Conservation (phyloP, 2,797 vertebrate genomes). For the Rhinella marina region DNA sequence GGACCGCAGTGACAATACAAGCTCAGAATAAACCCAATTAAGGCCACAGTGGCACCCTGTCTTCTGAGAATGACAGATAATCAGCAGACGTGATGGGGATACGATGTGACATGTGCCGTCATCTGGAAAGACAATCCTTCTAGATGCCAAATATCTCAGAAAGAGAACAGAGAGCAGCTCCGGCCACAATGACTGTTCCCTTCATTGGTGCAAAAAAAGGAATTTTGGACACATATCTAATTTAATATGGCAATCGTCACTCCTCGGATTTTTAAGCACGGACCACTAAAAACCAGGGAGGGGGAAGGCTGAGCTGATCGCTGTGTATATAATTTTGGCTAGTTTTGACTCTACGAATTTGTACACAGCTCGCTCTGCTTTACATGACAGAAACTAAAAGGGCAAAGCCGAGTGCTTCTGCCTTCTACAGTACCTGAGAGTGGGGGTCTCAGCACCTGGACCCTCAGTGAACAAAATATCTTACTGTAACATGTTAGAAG, state of each 20-base stretch:
- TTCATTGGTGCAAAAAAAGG: neutral
- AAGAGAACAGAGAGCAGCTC: slow-evolving; percentile 20
- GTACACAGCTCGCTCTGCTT: too few relatives aligned
- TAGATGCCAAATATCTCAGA: neutral
- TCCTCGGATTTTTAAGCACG: neutral
- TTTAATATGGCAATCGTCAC: neutral
- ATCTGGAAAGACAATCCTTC: slow-evolving; percentile 16
- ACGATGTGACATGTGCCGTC: neutral
- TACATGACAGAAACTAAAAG: too few relatives aligned
- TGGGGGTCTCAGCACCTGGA: too few relatives aligned
- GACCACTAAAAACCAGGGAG: too few relatives aligned
- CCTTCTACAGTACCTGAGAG: too few relatives aligned
- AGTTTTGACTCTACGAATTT: too few relatives aligned
- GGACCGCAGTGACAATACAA: neutral
- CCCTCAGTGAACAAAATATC: too few relatives aligned
- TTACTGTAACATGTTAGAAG: too few relatives aligned
- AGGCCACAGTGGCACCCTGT: slow-evolving; percentile 7
- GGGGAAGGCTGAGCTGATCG: too few relatives aligned
- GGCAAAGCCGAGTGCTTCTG: too few relatives aligned
- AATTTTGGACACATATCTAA: neutral
- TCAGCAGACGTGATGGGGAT: slow-evolving; percentile 15
- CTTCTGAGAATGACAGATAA: slow-evolving; percentile 13
- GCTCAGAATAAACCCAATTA: slow-evolving; percentile 1
- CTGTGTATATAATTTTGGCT: too few relatives aligned
- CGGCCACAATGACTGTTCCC: slow-evolving; percentile 2